Percentiles rank a stretch among this genome's conserved stretches.
phyloP scores from a whole-genome alignment of 1,140 invertebrate genomes.

The Matsumurasca onukii region DNA sequence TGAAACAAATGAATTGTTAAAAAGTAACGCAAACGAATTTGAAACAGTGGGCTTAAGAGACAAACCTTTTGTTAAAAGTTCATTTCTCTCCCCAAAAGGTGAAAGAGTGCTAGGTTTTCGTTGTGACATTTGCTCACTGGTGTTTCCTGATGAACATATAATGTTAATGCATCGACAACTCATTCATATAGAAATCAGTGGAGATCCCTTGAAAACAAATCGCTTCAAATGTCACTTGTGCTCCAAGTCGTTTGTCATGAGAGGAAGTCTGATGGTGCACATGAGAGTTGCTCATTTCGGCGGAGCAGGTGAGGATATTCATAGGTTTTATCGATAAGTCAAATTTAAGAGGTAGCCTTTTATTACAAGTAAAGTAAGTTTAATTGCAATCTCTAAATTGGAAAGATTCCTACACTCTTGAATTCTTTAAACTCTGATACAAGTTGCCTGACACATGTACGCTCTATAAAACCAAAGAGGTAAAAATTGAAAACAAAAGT shows the following conservation, averaged over 20 bases:
- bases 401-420: too few relatives aligned
- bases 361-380: too few relatives aligned
- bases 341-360: too few relatives aligned
- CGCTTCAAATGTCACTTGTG: conserved; percentile 73
- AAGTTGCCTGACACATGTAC: too few relatives aligned
- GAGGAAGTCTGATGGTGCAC: conserved; percentile 78
- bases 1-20: too few relatives aligned
- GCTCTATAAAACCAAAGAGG: too few relatives aligned
- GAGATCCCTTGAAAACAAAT: conserved; percentile 19
- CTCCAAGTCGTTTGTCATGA: conserved; percentile 75
- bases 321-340: conserved; percentile 3
- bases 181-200: conserved; percentile 55
- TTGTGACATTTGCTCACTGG: conserved; percentile 57
- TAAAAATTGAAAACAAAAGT: too few relatives aligned
- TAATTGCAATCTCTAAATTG: too few relatives aligned
- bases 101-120: conserved; percentile 14
- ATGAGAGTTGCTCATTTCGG: conserved; percentile 73
- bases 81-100: conserved; percentile 20
- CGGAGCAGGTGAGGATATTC: conserved; percentile 35
- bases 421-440: too few relatives aligned
- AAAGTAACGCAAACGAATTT: too few relatives aligned
- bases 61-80: too few relatives aligned
- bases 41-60: too few relatives aligned
- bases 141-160: conserved; percentile 67
- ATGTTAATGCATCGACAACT: conserved; percentile 71